Evolutionary conservation across 1,140 invertebrate genomes (phyloP), one percentile per base, ranked within the genome.

Genomic region (Aphelinus certus): DNA sequence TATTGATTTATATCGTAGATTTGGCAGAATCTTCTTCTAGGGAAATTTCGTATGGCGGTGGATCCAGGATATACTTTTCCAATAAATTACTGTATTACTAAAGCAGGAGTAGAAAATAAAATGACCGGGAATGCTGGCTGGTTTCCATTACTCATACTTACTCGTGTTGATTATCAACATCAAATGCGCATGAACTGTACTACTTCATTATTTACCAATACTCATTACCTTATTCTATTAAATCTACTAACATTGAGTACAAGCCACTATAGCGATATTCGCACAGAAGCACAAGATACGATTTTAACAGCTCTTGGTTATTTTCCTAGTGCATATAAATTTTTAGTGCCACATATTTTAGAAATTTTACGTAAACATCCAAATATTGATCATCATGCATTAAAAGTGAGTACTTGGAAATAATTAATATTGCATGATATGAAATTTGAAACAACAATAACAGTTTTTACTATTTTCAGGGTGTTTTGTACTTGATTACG

Each of bases 191-290:
- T 84, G 49, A 83, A 88, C 68, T 71, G 75, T 45, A 70, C 63
- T 4, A 72, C 69, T 82, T 84, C 47, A 83, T 57, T 68, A 9
- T 81, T 91, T n/a, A 92, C 91, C 0, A 82, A 87, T 61, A 89
- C 90, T 1, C 93, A 94, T 79, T 85, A 88, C 63, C 80, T 85
- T 6, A 89, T 94, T 57, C 86, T 94, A 56, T 79, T 89, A 7
- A 89, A 93, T 85, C 80, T 95, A 26, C 88, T 94, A 43, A 86
- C 87, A 71, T 83, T 95, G n/a, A 51, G 63, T 9, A 66, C 45
- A 43, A 93, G 92, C 81, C 89, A 91, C 79, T 95, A 95, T 79
- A 91, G 91, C 78, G 90, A 91, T 78, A 91, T 94, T 81, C 87
- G 95, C 76, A 87, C 86, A 9, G 85, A 84, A 69, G 91, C 93